A percentile compares a stretch with the other conserved stretches of the same genome.
These are phyloP conservation scores for Masticophis lateralis DNA, from an alignment of 2,797 vertebrate species.

Conservation along the genomic window DNA sequence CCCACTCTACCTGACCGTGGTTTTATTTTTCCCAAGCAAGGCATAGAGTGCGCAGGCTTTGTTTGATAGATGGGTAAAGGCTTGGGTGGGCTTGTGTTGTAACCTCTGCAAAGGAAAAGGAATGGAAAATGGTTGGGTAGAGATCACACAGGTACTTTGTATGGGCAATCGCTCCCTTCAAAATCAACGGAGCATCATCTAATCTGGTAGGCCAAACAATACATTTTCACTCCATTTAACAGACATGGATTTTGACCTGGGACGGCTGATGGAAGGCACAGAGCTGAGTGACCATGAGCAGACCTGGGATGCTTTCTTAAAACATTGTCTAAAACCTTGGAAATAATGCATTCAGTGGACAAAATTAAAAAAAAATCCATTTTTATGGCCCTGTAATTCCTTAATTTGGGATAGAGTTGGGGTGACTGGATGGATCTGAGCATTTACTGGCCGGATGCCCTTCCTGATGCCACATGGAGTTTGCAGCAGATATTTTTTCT, in stretches of 20 bases:
- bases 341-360: not conserved
- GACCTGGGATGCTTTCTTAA: not conserved
- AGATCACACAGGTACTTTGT: not conserved
- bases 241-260: not conserved
- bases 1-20: constrained; percentile 64
- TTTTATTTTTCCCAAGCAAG: constrained; percentile 66
- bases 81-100: constrained; percentile 62
- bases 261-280: not conserved
- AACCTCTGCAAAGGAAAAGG: constrained; percentile 63
- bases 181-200: not conserved
- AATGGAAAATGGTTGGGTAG: not conserved
- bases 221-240: not conserved
- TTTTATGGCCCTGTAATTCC: not conserved
- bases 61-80: constrained; percentile 69
- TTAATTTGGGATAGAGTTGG: not conserved
- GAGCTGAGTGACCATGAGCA: not conserved
- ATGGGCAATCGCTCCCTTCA: not conserved
- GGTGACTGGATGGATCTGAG: not conserved
- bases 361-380: not conserved
- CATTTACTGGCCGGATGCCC: not conserved
- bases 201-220: not conserved
- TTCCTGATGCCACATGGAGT: not conserved
- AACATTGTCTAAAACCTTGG: not conserved
- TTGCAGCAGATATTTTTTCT: not conserved
- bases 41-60: constrained; percentile 64